Evolutionary conservation across 1,140 invertebrate species (phyloP), one percentile per base, ranked within the genome.

Genomic region (Listronotus bonariensis): DNA sequence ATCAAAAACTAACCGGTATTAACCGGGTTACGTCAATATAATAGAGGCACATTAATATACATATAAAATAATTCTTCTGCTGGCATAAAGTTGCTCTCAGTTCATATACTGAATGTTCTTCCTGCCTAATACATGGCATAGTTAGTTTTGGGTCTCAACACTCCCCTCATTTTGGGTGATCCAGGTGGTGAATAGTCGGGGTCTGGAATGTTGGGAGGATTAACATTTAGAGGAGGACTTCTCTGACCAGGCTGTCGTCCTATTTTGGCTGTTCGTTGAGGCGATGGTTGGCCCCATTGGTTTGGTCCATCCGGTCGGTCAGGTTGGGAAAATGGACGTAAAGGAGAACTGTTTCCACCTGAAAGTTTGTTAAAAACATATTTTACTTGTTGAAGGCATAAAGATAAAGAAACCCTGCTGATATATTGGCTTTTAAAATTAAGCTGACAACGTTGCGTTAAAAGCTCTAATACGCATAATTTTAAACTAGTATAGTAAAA

Each of bases 161-260:
- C 68, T 0, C 51, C 41, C n/a, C 55, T 61, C 0, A 59, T 15
- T 38, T 51, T 61, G 31, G 64, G 63, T 3, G 52, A 57, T 11
- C 53, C 48, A 4, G 68, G 68, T 4, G 68, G 68, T 12, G 68
- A 60, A 20, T 69, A 69, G 34, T 69, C 68, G 4, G 68, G 68
- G 36, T 62, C 58, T 15, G 68, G 68, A 42, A 69, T 69, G 15
- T 17, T 31, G 4, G 61, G 67, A 0, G 58, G 49, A 9, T 52
- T 26, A 3, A 69, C 54, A 10, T 18, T 58, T n/a, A 43, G 38
- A 14, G 67, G 58, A 1, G 67, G 63, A 36, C 58, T 65, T 20
- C 58, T 57, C 32, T 58, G 52, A 7, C 55, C 67, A 10, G 17
- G 11, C 31, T 38, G 56, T 5, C 40, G 34, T 52, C 67, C 67